Conservation (phyloP, 2,888 invertebrate species). For the Chloroclysta siterata region DNA sequence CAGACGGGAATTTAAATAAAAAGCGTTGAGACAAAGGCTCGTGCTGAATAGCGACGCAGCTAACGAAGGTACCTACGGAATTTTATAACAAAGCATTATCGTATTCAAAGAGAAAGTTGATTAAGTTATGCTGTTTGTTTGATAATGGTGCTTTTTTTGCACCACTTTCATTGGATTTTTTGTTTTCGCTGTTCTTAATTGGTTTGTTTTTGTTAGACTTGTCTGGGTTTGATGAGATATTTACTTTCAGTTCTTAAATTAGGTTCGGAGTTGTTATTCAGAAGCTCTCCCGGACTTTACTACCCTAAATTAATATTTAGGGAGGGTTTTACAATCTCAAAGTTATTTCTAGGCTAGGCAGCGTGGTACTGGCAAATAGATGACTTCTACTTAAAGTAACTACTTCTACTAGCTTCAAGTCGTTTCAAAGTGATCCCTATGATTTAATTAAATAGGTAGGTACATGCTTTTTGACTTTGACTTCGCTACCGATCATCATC, state of each 20-base stretch:
- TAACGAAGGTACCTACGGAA: conserved; percentile 47
- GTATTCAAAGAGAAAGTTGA: conserved; percentile 54
- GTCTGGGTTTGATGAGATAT: not conserved
- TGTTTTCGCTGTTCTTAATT: conserved; percentile 6
- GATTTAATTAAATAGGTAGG: too few relatives aligned
- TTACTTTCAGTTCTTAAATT: not conserved
- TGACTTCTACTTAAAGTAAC: too few relatives aligned
- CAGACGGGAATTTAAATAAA: conserved; percentile 48
- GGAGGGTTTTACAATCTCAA: too few relatives aligned
- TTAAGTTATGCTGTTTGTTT: conserved; percentile 38
- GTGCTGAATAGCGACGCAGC: conserved; percentile 48
- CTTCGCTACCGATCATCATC: too few relatives aligned
- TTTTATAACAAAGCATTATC: conserved; percentile 46
- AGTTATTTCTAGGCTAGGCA: too few relatives aligned
- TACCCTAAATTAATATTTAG: too few relatives aligned
- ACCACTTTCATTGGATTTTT: conserved; percentile 19
- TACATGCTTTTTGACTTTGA: too few relatives aligned
- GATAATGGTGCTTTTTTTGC: conserved; percentile 19
- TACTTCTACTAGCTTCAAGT: too few relatives aligned
- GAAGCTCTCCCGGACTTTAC: too few relatives aligned
- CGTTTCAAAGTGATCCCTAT: too few relatives aligned
- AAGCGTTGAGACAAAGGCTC: conserved; percentile 47
- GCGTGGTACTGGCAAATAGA: too few relatives aligned
- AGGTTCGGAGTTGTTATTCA: not conserved
- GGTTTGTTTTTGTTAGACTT: conserved; percentile 9